These are phyloP conservation scores for Cepaea hortensis DNA, from an alignment of 2,888 invertebrate species.

Conservation along the genomic window DNA sequence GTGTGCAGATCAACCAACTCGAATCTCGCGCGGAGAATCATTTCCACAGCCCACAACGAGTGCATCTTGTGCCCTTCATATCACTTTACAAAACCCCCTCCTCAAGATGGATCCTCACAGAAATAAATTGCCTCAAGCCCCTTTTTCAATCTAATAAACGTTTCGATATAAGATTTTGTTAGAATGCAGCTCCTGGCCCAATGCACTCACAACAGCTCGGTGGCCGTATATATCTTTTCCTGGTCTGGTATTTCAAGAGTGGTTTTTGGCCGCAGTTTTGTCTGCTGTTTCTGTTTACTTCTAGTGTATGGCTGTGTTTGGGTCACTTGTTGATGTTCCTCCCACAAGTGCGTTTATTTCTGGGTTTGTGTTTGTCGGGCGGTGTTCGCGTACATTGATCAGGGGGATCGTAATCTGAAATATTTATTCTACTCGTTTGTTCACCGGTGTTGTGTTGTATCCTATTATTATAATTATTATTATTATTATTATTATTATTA, in stretches of 20 bases:
- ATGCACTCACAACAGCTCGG: background rate
- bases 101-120: constrained; percentile 16
- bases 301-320: background rate
- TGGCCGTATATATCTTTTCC: constrained; percentile 20
- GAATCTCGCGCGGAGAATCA: no score
- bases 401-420: background rate
- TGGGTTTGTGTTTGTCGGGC: background rate
- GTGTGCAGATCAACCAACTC: no score
- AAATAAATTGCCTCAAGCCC: constrained; percentile 26
- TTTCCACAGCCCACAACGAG: no score
- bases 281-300: background rate
- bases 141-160: constrained; percentile 34
- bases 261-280: background rate
- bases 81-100: background rate
- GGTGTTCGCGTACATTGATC: background rate
- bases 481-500: no score
- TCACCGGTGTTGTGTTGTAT: background rate
- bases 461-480: no score
- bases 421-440: background rate
- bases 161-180: constrained; percentile 24
- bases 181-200: background rate
- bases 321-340: background rate
- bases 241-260: background rate
- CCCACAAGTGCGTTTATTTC: no score
- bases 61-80: background rate